Evolutionary conservation across 2,113 vertebrate species (phyloP).

Genomic region (Agapornis roseicollis): DNA sequence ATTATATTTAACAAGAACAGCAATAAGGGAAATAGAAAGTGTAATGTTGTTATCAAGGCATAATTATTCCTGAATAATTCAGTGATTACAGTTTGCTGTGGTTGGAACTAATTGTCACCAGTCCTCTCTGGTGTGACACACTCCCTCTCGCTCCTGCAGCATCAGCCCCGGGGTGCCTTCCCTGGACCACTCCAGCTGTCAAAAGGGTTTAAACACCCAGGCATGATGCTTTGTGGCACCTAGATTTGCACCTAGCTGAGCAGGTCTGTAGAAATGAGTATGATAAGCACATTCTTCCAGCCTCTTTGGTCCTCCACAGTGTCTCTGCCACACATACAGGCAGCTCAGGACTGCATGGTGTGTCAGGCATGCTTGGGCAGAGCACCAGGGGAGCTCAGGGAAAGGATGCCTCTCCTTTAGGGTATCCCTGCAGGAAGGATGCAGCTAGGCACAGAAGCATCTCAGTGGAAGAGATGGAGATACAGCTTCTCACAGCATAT

Average conservation of each 20-base stretch:
- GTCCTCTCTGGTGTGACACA: not conserved
- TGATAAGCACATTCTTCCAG: not conserved
- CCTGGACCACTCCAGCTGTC: not conserved
- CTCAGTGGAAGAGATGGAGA: not conserved
- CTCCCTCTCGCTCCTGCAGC: not conserved
- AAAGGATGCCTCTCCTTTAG: accelerated
- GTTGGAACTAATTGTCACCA: slow-evolving; percentile 41
- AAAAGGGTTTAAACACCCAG: not conserved
- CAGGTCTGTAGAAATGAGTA: not conserved
- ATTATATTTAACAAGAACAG: slow-evolving; percentile 73
- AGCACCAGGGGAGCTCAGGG: not conserved
- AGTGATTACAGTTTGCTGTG: slow-evolving; percentile 59
- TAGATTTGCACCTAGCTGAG: not conserved
- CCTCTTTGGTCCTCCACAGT: not conserved
- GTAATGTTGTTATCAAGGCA: slow-evolving; percentile 68
- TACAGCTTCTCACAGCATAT: not conserved
- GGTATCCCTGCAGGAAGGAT: not conserved
- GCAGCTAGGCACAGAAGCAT: not conserved
- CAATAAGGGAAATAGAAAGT: slow-evolving; percentile 69
- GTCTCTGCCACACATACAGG: accelerated
- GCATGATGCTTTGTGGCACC: not conserved
- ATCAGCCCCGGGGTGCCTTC: not conserved
- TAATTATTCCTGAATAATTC: slow-evolving; percentile 71
- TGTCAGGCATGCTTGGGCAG: accelerated
- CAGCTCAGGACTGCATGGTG: not conserved